Evolutionary conservation across 92 coral and sea anemone species (phyloP), one percentile per base, ranked within the genome.

Genomic region (Umimayanthus chanpuru): DNA sequence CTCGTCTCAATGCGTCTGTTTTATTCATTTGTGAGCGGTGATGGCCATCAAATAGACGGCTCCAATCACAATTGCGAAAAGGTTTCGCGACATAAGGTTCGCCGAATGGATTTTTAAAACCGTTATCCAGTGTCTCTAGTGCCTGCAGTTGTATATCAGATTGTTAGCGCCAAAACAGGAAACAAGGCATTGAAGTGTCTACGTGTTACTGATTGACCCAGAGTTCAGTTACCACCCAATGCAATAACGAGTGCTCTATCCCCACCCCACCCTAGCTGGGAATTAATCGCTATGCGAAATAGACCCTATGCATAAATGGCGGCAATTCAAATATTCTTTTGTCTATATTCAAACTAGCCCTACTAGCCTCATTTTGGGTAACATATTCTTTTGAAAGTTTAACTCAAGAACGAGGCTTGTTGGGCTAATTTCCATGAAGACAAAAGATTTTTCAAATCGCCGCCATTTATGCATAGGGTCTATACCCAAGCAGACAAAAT

Each of bases 111-210:
- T 53, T 44, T 21, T 32, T 32, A 32, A 32, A 70, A 4, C 65
- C 77, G 23, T 36, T 70, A 67, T 43, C 28, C 50, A 12, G 78
- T 43, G 87, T 61, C 78, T 83, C 28, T 56, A 5, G 78, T 43
- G 87, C 78, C 87, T 83, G 78, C 38, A 83, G 87, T 70, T 70
- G 43, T 43, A 29, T 47, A 71, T 83, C 61, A 28, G 77, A 82
- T 68, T 40, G 87, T 83, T 83, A 68, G 77, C 87, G 43, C 87
- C 87, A 83, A 83, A 68, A 70, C 87, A 83, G 87, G 78, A 83
- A 83, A 83, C 41, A 83, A 43, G 65, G 73, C 47, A 83, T 83
- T 44, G 82, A 78, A 78, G 10, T 78, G 82, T 78, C 82, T 44
- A 64, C 38, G 82, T 43, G 87, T 68, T 26, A 25, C 44, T 44